A percentile compares a stretch with the other conserved stretches of the same genome.
Evolutionary conservation across 35 echinoderm and acorn worm genomes (phyloP).

Genomic region (Strongylocentrotus purpuratus): DNA sequence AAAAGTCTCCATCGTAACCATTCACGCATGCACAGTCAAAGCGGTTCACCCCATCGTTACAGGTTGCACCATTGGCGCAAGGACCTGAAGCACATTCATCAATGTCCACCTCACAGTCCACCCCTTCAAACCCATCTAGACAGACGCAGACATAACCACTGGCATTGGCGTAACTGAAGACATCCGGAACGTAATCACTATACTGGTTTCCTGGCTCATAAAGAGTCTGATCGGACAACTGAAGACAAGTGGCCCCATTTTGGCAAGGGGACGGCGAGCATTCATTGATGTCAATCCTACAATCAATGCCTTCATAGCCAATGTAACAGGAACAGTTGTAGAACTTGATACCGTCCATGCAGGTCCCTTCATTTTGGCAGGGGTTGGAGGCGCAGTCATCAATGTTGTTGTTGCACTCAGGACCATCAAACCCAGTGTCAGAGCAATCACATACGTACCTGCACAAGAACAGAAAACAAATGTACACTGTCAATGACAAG

Average conservation of each 20-base stretch:
- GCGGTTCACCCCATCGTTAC: slow-evolving; percentile 56
- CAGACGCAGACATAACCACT: slow-evolving; percentile 72
- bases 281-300: slow-evolving; percentile 71
- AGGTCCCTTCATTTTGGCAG: slow-evolving; percentile 69
- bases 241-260: slow-evolving; percentile 59
- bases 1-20: slow-evolving; percentile 58
- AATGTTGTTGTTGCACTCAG: slow-evolving; percentile 65
- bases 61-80: slow-evolving; percentile 70
- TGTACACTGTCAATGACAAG: not conserved
- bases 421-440: slow-evolving; percentile 71
- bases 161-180: slow-evolving; percentile 65
- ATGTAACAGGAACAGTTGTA: slow-evolving; percentile 70
- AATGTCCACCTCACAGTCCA: slow-evolving; percentile 63
- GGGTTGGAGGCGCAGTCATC: slow-evolving; percentile 68
- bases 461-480: slow-evolving; percentile 29
- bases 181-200: slow-evolving; percentile 47
- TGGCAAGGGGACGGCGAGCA: slow-evolving; percentile 60
- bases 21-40: slow-evolving; percentile 60
- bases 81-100: slow-evolving; percentile 70
- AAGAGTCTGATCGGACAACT: slow-evolving; percentile 60
- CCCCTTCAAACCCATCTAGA: slow-evolving; percentile 60
- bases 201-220: slow-evolving; percentile 45
- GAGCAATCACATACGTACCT: slow-evolving; percentile 81
- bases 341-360: slow-evolving; percentile 65
- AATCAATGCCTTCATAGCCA: slow-evolving; percentile 72